These are phyloP conservation scores for Acanthurus leucopareius DNA, from an alignment of 2,797 vertebrate species.

Conservation along the genomic window DNA sequence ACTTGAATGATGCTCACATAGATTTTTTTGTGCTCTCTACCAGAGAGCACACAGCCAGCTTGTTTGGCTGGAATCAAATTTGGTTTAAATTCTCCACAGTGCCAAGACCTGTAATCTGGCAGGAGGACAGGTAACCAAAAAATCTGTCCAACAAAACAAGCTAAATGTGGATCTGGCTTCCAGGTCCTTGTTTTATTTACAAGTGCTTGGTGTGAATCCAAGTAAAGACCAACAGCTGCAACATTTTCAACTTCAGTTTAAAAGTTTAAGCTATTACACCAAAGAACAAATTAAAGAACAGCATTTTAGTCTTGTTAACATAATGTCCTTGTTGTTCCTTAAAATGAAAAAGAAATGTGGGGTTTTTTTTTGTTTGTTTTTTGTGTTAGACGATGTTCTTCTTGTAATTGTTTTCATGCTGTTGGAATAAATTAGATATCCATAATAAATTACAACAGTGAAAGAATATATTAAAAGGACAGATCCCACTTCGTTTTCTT, in stretches of 20 bases:
- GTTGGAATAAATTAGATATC: neutral
- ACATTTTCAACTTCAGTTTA: neutral
- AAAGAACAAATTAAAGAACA: neutral
- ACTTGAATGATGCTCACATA: too few relatives aligned
- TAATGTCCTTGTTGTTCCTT: too few relatives aligned
- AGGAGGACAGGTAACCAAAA: conserved; percentile 8
- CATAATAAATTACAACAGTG: neutral
- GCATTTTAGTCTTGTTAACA: neutral
- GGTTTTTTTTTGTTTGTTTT: too few relatives aligned
- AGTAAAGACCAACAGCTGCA: neutral
- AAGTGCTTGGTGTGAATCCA: neutral
- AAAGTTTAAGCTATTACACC: neutral
- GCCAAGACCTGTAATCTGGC: neutral
- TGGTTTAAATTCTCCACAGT: conserved; percentile 7
- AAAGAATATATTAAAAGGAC: neutral
- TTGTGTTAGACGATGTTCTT: neutral
- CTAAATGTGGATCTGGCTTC: neutral
- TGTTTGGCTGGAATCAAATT: conserved; percentile 25
- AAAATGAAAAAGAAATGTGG: too few relatives aligned
- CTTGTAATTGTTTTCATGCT: neutral
- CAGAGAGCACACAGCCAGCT: conserved; percentile 32
- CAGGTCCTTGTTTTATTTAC: neutral
- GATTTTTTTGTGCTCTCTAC: conserved; percentile 21
- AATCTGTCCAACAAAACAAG: neutral
- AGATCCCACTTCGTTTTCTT: neutral